Conservation (phyloP, 2,113 vertebrate species). For the Sinocyclocheilus anshuiensis region DNA sequence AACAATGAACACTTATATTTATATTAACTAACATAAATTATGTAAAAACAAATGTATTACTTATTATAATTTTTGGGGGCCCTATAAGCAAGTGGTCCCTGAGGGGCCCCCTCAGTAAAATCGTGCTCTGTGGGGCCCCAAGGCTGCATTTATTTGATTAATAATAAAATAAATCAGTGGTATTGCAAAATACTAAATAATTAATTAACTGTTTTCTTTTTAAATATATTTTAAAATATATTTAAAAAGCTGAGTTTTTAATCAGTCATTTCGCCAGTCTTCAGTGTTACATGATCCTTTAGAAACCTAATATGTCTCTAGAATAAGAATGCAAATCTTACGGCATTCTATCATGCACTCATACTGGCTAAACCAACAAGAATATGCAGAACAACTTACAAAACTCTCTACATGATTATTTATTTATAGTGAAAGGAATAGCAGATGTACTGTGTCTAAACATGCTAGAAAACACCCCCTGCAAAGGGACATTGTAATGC, state of each 20-base stretch:
- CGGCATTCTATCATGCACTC: neutral
- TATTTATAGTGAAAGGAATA: slow-evolving; percentile 33
- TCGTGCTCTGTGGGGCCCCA: too few species aligned
- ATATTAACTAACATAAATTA: neutral
- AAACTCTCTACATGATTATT: slow-evolving; percentile 20
- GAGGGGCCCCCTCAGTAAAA: too few species aligned
- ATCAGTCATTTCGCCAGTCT: too few species aligned
- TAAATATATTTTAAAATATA: neutral
- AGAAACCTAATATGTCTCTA: neutral
- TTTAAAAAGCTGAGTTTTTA: neutral
- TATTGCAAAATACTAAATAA: neutral
- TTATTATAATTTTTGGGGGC: too few species aligned
- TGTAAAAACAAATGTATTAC: too few species aligned
- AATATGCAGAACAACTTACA: neutral
- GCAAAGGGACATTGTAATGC: neutral
- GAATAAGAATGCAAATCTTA: too few species aligned
- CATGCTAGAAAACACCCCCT: slow-evolving; percentile 10
- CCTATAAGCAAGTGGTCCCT: too few species aligned
- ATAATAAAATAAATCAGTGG: too few species aligned
- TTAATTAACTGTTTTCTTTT: neutral
- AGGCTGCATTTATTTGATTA: neutral
- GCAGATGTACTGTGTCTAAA: slow-evolving; percentile 32
- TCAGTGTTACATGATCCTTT: neutral
- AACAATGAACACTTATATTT: neutral
- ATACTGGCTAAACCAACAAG: neutral